Conservation (phyloP, 2,888 invertebrate genomes). For the Isoperla grammatica region DNA sequence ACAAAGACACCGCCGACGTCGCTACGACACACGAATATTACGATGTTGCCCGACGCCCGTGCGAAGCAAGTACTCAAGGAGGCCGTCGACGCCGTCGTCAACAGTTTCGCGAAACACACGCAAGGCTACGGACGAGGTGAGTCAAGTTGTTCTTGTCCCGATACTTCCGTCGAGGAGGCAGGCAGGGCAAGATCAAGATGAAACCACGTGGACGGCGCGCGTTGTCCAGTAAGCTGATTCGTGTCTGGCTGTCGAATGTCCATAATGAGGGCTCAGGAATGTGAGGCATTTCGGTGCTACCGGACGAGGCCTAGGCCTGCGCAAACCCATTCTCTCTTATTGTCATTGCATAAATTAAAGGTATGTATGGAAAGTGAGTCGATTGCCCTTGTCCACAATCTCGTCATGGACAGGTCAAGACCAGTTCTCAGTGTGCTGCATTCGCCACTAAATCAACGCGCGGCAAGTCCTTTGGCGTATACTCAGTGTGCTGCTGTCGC, state of each 20-base stretch:
- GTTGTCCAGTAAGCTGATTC: neutral
- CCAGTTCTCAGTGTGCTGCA: no score
- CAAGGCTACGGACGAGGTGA: slow-evolving; percentile 65
- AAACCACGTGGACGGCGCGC: neutral
- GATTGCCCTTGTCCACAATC: no score
- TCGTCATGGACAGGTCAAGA: no score
- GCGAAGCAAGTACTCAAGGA: slow-evolving; percentile 58
- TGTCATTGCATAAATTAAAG: no score
- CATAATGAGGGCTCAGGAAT: neutral
- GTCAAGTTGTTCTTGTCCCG: no score
- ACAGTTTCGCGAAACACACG: slow-evolving; percentile 66
- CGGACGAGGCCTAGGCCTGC: no score
- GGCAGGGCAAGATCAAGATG: neutral
- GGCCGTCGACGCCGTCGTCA: slow-evolving; percentile 67
- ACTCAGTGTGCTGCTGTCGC: no score
- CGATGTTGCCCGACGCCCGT: slow-evolving; percentile 48
- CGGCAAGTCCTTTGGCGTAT: no score
- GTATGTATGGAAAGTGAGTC: no score
- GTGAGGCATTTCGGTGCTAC: neutral
- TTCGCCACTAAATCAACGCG: no score
- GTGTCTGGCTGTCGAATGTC: neutral
- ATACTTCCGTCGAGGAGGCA: neutral
- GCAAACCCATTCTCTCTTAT: no score
- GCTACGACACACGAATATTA: slow-evolving; percentile 18
- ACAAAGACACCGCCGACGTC: slow-evolving; percentile 25